These are phyloP conservation scores for Sericinus montela DNA, from an alignment of 2,888 invertebrate genomes.

Conservation along the genomic window DNA sequence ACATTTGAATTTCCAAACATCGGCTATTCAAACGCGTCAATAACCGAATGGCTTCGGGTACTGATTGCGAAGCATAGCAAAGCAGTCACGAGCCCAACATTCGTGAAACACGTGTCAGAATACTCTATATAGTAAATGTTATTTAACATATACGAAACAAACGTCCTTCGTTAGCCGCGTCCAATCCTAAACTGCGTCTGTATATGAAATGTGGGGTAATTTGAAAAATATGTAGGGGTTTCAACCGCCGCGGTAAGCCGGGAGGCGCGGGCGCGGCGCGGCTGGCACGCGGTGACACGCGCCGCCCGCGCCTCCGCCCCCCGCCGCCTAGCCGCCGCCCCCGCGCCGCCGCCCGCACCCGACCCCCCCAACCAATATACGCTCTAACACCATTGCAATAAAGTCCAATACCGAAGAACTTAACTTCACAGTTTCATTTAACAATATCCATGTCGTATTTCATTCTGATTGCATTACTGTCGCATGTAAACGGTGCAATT, in stretches of 20 bases:
- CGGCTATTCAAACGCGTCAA: too few species aligned
- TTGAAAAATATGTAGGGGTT: conserved; percentile 43
- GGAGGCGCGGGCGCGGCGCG: conserved; percentile 57
- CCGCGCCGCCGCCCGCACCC: conserved; percentile 35
- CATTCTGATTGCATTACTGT: not conserved
- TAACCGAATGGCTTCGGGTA: too few species aligned
- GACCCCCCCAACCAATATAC: conserved; percentile 25
- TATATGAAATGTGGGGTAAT: too few species aligned
- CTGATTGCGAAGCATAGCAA: too few species aligned
- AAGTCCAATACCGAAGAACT: conserved; percentile 1
- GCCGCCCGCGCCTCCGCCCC: conserved; percentile 24
- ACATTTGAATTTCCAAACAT: too few species aligned
- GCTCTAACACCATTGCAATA: conserved; percentile 18
- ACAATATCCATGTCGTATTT: not conserved
- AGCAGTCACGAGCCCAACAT: too few species aligned
- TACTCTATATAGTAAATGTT: too few species aligned
- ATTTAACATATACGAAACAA: too few species aligned
- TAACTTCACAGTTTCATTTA: not conserved
- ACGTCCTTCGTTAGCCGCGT: too few species aligned
- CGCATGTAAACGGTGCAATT: not conserved
- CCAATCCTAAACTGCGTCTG: too few species aligned
- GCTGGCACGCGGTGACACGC: conserved; percentile 44
- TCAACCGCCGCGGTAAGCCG: conserved; percentile 71
- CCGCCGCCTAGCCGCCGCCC: conserved; percentile 35
- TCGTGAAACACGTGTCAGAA: too few species aligned